phyloP scores from a whole-genome alignment of 2,113 vertebrate genomes.

The Gavialis gangeticus region DNA sequence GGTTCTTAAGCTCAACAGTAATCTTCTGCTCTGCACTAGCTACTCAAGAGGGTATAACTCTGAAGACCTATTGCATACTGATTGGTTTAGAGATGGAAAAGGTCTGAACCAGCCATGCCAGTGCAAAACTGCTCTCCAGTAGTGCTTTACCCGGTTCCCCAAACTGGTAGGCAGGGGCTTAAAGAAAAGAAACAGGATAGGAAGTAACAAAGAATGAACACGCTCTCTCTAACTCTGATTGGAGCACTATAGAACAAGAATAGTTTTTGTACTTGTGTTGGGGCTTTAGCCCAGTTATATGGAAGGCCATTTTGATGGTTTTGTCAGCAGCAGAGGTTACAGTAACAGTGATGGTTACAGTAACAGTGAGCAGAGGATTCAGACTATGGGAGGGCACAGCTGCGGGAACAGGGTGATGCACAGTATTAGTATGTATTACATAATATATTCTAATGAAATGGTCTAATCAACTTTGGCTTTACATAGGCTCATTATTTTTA shows the following conservation, averaged over 20 bases:
- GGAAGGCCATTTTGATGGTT: background rate
- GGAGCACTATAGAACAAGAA: background rate
- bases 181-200: background rate
- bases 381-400: background rate
- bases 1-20: background rate
- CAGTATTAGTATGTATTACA: accelerated
- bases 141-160: background rate
- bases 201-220: background rate
- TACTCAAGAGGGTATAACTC: background rate
- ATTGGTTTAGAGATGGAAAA: background rate
- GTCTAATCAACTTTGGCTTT: background rate
- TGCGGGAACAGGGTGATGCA: background rate
- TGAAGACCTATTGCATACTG: background rate
- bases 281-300: background rate
- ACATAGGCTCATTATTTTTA: background rate
- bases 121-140: background rate
- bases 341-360: background rate
- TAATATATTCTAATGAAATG: background rate
- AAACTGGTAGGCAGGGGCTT: background rate
- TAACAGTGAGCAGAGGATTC: background rate
- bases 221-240: background rate
- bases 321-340: background rate
- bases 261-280: background rate
- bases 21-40: background rate
- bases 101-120: background rate